These are phyloP conservation scores for Zelostemma sp. DNA, from an alignment of 1,140 invertebrate species.

Conservation along the genomic window DNA sequence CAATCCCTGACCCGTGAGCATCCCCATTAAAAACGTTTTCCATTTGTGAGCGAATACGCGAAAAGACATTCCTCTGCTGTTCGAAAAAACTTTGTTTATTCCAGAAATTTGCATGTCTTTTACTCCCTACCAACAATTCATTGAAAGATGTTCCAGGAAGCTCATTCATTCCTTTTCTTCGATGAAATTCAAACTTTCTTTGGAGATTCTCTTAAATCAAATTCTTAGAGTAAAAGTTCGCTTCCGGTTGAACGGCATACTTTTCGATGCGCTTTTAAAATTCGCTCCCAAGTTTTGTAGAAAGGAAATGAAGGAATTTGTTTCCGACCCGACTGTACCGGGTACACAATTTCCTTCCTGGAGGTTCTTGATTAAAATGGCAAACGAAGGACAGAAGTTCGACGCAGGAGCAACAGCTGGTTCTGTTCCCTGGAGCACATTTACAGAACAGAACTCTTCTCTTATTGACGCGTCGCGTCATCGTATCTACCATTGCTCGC, in stretches of 20 bases:
- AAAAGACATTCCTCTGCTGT: constrained; percentile 4
- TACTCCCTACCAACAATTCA: too few species aligned
- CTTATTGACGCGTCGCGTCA: constrained; percentile 65
- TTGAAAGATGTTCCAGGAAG: too few species aligned
- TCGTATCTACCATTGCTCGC: constrained; percentile 44
- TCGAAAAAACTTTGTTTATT: too few species aligned
- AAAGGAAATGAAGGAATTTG: constrained; percentile 1
- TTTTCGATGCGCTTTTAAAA: too few species aligned
- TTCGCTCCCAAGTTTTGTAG: too few species aligned
- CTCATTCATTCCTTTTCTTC: too few species aligned
- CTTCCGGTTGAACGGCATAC: too few species aligned
- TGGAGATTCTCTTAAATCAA: too few species aligned
- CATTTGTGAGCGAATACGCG: constrained; percentile 33
- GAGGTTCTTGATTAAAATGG: constrained; percentile 70
- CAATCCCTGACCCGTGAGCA: constrained; percentile 55
- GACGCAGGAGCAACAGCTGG: constrained; percentile 68
- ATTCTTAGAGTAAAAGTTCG: too few species aligned
- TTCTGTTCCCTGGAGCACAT: constrained; percentile 70
- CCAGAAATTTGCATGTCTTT: too few species aligned
- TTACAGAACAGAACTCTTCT: constrained; percentile 69
- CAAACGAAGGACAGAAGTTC: constrained; percentile 60
- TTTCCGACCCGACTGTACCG: constrained; percentile 51
- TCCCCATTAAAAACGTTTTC: constrained; percentile 37
- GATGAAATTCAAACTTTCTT: too few species aligned
- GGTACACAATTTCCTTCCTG: constrained; percentile 63